Evolutionary conservation across 1,140 invertebrate species (phyloP), one percentile per base, ranked within the genome.

Genomic region (Atta cephalotes): DNA sequence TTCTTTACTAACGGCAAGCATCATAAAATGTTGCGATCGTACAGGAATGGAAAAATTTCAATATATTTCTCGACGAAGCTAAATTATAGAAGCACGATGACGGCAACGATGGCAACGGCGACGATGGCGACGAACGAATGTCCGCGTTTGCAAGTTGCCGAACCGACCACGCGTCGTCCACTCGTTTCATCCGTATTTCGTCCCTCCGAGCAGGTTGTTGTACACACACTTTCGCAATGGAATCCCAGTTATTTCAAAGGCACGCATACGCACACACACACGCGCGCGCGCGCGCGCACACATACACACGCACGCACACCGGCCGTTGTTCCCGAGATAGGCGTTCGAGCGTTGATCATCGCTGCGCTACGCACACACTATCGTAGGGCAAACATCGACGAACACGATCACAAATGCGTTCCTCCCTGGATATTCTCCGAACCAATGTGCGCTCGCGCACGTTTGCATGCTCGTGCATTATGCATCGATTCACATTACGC

Each of bases 131-230:
- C 18, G 62, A 35, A 18, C 10, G 39, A 65, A 39, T 14, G 60
- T 49, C 39, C 18, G 25, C 4, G 6, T n/a, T 21, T 45, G 35
- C 25, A 39, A 39, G 35, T 45, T 4, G 9, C 58, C 39, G 21
- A 62, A 70, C 58, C 58, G 39, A 65, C 62, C 78, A 90, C 79
- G 88, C 85, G 45, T 18, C 21, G 45, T 18, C 21, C 78, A 76
- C 62, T 71, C 78, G 72, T 90, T 89, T 89, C 39, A 10, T 45
- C 39, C 39, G 9, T 45, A 87, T 56, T 49, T 58, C 74, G 49
- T 76, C 35, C 49, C 56, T 88, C 45, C 88, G 56, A 90, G 89
- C 89, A 90, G 85, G 89, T 90, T 89, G 89, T 78, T 66, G 71
- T 21, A 45, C 39, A 51, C 78, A 51, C 62, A 62, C 66, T 58